Evolutionary conservation across 2,888 invertebrate species (phyloP).

Genomic region (Chloroclysta siterata): DNA sequence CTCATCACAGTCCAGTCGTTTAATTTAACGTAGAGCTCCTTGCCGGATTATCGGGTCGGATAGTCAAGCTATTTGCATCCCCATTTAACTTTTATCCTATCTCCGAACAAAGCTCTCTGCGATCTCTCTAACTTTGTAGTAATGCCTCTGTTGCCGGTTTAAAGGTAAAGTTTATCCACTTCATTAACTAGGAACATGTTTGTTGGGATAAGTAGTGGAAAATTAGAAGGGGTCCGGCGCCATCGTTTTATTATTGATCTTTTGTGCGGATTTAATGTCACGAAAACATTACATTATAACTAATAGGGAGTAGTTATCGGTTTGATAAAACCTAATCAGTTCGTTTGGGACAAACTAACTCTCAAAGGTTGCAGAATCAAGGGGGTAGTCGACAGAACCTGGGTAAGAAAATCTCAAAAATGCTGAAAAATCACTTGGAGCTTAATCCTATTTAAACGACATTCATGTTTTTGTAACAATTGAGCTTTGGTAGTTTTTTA

Average conservation of each 20-base stretch:
- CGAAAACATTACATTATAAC: neutral
- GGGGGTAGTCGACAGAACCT: too few relatives aligned
- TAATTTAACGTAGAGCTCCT: conserved; percentile 9
- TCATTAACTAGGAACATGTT: conserved; percentile 26
- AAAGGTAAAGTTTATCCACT: conserved; percentile 30
- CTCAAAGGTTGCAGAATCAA: too few relatives aligned
- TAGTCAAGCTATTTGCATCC: conserved; percentile 32
- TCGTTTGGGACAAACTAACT: too few relatives aligned
- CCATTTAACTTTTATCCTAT: conserved; percentile 34
- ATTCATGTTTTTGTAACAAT: too few relatives aligned
- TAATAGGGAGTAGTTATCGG: too few relatives aligned
- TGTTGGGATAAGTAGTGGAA: conserved; percentile 17
- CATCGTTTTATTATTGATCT: neutral
- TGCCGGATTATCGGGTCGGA: conserved; percentile 25
- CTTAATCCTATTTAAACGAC: too few relatives aligned
- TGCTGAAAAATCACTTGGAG: too few relatives aligned
- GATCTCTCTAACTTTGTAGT: conserved; percentile 24
- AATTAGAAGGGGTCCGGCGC: conserved; percentile 13
- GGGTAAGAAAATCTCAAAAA: too few relatives aligned
- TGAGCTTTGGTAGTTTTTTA: too few relatives aligned
- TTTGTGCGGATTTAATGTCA: neutral
- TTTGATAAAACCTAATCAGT: too few relatives aligned
- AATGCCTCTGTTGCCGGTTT: conserved; percentile 22
- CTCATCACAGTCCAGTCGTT: conserved; percentile 2
- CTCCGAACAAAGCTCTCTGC: conserved; percentile 27